Evolutionary conservation across 1,140 invertebrate genomes (phyloP), one percentile per base, ranked within the genome.

Genomic region (Cherax destructor): DNA sequence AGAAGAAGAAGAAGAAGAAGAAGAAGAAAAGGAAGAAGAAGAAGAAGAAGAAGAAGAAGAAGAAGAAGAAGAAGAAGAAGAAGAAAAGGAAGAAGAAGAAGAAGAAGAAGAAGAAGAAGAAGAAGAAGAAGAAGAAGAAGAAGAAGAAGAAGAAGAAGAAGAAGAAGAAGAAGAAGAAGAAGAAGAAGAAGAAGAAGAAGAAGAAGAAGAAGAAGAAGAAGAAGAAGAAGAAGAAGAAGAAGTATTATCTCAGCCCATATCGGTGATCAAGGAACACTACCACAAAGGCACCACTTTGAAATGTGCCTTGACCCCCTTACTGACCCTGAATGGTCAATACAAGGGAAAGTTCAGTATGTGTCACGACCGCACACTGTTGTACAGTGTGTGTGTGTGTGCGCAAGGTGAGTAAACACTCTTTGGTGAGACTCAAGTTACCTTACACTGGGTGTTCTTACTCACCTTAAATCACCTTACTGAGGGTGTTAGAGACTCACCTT

Each of bases 401-500:
- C n/a, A n/a, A n/a, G n/a, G n/a, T n/a, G n/a, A n/a, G n/a, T n/a
- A n/a, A n/a, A n/a, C n/a, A n/a, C n/a, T n/a, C n/a, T n/a, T n/a
- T n/a, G 65, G 21, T 13, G 11, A 69, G 65, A 21, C 21, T 13
- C 11, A 69, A 69, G 65, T 13, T 13, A 69, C 11, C 65, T 69
- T 69, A 69, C 11, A 21, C 11, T 21, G 21, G 65, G 65, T 69
- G 21, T 11, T 11, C 11, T 13, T 69, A 21, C 65, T 21, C 65
- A 69, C 65, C 65, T 69, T 69, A n/a, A n/a, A n/a, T n/a, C n/a
- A n/a, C n/a, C n/a, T n/a, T n/a, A n/a, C n/a, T n/a, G n/a, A n/a
- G n/a, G n/a, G n/a, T n/a, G 72, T 76, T 41, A 21, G 50, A 18
- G 13, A 78, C 91, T 93, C 78, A 93, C 93, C 95, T 95, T 96